Base-by-base conservation (phyloP, 2,888 invertebrate species). In the Mamestra brassicae region DNA sequence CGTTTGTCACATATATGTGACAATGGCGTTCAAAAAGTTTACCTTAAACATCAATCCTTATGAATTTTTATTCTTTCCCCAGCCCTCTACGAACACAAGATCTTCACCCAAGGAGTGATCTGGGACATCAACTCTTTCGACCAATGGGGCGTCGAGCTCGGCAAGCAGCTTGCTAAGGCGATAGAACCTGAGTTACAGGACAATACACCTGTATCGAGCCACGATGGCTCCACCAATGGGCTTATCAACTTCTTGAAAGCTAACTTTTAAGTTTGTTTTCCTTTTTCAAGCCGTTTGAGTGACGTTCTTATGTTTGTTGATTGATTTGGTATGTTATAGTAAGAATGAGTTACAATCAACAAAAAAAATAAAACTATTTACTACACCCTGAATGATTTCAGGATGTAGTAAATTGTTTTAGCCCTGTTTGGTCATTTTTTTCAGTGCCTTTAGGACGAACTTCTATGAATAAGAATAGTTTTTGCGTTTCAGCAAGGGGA, bases 121-220 rank as follows among this genome's bases (percentile, higher is more conserved):
- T 99, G 99, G 99, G 99, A 99, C 95, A 99, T 99, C 92, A 99
- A 99, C 95, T 99, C 99, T 0, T 99, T 98, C 94, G 99, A 99
- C 97, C 99, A 99, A 92, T 99, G 99, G 99, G 99, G 99, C 54
- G 99, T 99, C 69, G 99, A 99, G 94, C 97, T 99, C 86, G 99
- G 99, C 70, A 99, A 99, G 94, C 99, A 99, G 93, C 95, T 99
- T 87, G 99, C 99, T 1, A 99, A 99, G 96, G 98, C 98, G n/a
- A 99, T 99, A 86, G 99, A 99, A 92, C 99, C 99, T 0, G 99
- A 99, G 93, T 96, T 99, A 63, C 97, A 97, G 78, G 97, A 97
- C 89, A 95, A 95, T 42, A 97, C 96, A 58, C 97, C 97, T 0
- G 97, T 98, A 17, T 96, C 97, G 42, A 97, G 97, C 60, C 99